Evolutionary conservation across 2,113 vertebrate species (phyloP), one percentile per base, ranked within the genome.

Genomic region (Verasper variegatus): DNA sequence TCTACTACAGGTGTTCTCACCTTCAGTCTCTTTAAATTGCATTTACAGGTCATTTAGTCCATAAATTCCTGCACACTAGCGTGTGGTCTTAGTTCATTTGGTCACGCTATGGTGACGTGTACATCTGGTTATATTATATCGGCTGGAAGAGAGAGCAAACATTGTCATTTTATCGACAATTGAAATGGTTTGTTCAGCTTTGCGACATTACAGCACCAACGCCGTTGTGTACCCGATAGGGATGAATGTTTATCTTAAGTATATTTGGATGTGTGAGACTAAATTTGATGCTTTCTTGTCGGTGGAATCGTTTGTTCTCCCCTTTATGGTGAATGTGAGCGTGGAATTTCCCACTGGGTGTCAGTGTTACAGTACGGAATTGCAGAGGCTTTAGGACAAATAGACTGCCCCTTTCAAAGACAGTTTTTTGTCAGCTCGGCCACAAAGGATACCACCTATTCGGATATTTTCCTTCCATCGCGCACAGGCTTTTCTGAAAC

Each of bases 321-420:
- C 2, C 0, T 52, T 59, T 9, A 13, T n/a, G 60, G 0, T 23
- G 11, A 20, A 51, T 52, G 40, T 35, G 37, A 24, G 1, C 15
- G 65, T 6, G 2, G 1, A 18, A 4, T 47, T 31, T 31, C 31
- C 83, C 91, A 55, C 85, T 58, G 5, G 89, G 82, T 91, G 91
- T 90, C 91, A 83, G 80, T 87, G 83, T 89, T 61, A 78, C 65
- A 65, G 45, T 31, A 35, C 21, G 2, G 21, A 45, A 17, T 37
- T 5, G n/a, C 23, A 0, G 12, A 58, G 15, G 18, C 14, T 24
- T 52, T 20, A 31, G 31, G 31, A 31, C 4, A 20, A 58, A 51
- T 49, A 52, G 61, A 56, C 71, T 68, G 59, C 58, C 80, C 74
- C 18, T 66, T 13, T 13, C 13, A 35, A 0, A 10, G 2, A 21